Base-by-base conservation (phyloP, 2,888 invertebrate species). In the Folsomia manolachei region DNA sequence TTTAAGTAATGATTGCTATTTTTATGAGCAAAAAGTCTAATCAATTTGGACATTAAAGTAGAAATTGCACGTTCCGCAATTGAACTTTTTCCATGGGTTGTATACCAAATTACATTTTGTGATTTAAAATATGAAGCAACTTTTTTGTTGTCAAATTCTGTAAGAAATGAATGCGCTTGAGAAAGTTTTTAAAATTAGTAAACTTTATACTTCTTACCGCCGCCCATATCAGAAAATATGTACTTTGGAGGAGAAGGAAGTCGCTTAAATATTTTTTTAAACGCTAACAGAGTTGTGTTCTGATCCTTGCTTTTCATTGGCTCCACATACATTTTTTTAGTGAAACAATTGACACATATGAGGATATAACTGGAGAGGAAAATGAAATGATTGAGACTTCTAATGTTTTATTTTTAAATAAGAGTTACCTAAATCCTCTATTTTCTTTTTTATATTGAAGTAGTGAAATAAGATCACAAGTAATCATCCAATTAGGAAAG, bases 231-330 rank as follows among this genome's bases (percentile, higher is more conserved):
- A 7, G 26, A 19, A 7, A 11, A 53, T 18, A 24, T 18, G 21
- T 23, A 63, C 7, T 63, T 24, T 11, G 56, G 56, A 11, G 18
- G 19, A 19, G 18, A 7, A 1, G n/a, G 7, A n/a, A 56, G 21
- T 4, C 25, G 56, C 27, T 68, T 68, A 27, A 60, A 68, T 23
- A 68, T 56, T 9, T n/a, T 24, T 26, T 68, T 68, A 60, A 68
- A 60, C 11, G 60, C 68, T 25, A 7, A 14, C 18, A 68, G 9
- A 2, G 56, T 18, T 7, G 23, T 56, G 2, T 56, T 60, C 4
- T 24, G 19, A n/a, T 25, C 21, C 25, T 68, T 68, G 4, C 7
- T 24, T 56, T 60, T 53, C 14, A 68, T 7, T 25, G 60, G 26
- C 11, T 25, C 23, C 1, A 25, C 26, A 26, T 56, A 68, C 23